Percentiles rank a stretch among this genome's conserved stretches.
These are phyloP conservation scores for Acipenser oxyrinchus DNA, from an alignment of 2,797 vertebrate genomes.

Conservation along the genomic window DNA sequence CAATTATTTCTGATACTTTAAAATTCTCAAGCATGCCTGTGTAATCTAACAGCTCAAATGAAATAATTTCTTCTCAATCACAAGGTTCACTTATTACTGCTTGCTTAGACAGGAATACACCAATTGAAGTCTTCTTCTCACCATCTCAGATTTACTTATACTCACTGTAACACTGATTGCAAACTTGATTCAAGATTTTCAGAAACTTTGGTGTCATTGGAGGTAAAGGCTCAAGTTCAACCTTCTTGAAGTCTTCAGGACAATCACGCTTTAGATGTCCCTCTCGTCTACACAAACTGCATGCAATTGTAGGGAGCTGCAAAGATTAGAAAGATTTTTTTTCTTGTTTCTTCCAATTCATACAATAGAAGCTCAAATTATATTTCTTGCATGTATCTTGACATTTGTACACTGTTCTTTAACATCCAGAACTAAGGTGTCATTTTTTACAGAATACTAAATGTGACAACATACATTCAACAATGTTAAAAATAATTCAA, in stretches of 20 bases:
- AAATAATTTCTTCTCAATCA: too few relatives aligned
- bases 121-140: conserved; percentile 36
- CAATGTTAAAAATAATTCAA: too few relatives aligned
- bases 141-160: conserved; percentile 31
- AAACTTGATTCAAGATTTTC: conserved; percentile 72
- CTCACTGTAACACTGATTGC: conserved; percentile 84
- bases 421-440: too few relatives aligned
- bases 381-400: too few relatives aligned
- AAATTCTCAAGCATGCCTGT: too few relatives aligned
- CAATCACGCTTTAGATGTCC: conserved; percentile 89
- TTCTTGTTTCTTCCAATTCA: not conserved
- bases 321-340: not conserved
- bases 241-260: conserved; percentile 91
- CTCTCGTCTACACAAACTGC: conserved; percentile 85
- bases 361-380: not conserved
- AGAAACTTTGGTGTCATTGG: conserved; percentile 69
- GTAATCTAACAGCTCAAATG: too few relatives aligned
- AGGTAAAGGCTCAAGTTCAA: conserved; percentile 77
- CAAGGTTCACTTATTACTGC: too few relatives aligned
- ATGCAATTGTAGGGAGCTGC: conserved; percentile 80
- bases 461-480: too few relatives aligned
- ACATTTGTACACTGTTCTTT: too few relatives aligned
- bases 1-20: too few relatives aligned
- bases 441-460: too few relatives aligned
- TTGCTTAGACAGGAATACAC: conserved; percentile 25